Evolutionary conservation across 1,140 invertebrate species (phyloP).

Genomic region (Goniozus legneri): DNA sequence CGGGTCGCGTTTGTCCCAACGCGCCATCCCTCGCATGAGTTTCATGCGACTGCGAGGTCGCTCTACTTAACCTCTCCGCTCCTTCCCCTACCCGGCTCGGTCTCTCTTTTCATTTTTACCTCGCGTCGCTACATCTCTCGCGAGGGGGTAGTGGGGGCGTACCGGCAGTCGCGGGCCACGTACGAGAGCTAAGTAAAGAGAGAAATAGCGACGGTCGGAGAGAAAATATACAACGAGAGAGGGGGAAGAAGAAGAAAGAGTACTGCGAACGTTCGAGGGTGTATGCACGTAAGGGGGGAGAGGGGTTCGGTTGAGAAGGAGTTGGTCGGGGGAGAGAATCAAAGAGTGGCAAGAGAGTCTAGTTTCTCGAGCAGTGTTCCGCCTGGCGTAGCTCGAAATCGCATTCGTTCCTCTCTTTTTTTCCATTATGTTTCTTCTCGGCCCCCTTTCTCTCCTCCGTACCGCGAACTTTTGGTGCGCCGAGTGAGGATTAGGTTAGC

Average conservation of each 20-base stretch:
- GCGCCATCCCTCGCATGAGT: too few species aligned
- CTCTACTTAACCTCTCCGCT: too few species aligned
- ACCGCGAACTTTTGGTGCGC: too few species aligned
- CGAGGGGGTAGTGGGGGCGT: too few species aligned
- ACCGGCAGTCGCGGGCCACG: too few species aligned
- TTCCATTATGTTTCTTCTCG: neutral
- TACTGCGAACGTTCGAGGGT: neutral
- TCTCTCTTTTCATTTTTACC: too few species aligned
- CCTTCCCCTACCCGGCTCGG: too few species aligned
- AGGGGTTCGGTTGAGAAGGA: neutral
- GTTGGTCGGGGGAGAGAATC: constrained; percentile 9
- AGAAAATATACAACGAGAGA: neutral
- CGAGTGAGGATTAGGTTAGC: too few species aligned
- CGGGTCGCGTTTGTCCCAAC: too few species aligned
- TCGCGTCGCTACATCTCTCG: too few species aligned
- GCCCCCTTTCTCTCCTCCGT: neutral
- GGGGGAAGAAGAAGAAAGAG: neutral
- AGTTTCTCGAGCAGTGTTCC: constrained; percentile 16
- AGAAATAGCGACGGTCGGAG: neutral
- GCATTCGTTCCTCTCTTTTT: constrained; percentile 7
- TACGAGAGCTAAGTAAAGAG: neutral
- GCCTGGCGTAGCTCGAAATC: constrained; percentile 19
- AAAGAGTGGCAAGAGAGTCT: constrained; percentile 14
- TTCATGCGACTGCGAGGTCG: too few species aligned
- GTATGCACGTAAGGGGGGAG: neutral